A percentile compares a stretch with the other conserved stretches of the same genome.
These are phyloP conservation scores for Macrotis lagotis DNA, from an alignment of 2,113 vertebrate species.

Conservation along the genomic window DNA sequence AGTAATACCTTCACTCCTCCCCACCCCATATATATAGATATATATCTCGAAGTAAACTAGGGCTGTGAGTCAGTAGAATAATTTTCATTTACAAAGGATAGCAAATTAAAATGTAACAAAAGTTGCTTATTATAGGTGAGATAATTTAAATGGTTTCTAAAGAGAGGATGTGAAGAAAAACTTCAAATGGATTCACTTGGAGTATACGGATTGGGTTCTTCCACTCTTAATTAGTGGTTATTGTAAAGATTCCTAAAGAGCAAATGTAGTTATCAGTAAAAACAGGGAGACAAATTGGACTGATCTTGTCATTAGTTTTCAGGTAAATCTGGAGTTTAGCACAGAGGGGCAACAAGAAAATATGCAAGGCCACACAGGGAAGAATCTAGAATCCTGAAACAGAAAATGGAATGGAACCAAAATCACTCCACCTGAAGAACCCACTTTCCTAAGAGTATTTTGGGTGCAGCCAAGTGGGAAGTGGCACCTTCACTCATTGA, in stretches of 20 bases:
- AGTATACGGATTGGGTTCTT: not conserved
- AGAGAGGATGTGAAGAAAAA: constrained; percentile 15
- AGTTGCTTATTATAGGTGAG: constrained; percentile 17
- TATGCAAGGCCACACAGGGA: constrained; percentile 4
- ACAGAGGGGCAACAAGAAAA: not conserved
- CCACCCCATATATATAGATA: not conserved
- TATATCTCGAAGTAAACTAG: not conserved
- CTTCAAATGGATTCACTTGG: not conserved
- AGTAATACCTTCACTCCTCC: not conserved
- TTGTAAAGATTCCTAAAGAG: not conserved
- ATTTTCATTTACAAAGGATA: not conserved
- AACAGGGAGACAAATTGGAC: not conserved
- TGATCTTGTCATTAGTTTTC: not conserved
- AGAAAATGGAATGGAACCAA: constrained; percentile 29
- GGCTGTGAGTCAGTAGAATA: constrained; percentile 1
- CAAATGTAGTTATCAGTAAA: not conserved
- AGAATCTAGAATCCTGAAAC: constrained; percentile 1
- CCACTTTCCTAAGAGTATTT: constrained; percentile 17
- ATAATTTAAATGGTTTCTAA: constrained; percentile 5
- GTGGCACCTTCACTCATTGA: constrained; percentile 1
- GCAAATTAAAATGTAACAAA: not conserved
- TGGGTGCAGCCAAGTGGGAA: not conserved
- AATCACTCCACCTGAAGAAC: constrained; percentile 24
- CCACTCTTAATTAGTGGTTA: not conserved
- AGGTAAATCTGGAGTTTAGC: constrained; percentile 15